Base-by-base conservation (phyloP, 1,140 invertebrate species). In the Halotydeus destructor region DNA sequence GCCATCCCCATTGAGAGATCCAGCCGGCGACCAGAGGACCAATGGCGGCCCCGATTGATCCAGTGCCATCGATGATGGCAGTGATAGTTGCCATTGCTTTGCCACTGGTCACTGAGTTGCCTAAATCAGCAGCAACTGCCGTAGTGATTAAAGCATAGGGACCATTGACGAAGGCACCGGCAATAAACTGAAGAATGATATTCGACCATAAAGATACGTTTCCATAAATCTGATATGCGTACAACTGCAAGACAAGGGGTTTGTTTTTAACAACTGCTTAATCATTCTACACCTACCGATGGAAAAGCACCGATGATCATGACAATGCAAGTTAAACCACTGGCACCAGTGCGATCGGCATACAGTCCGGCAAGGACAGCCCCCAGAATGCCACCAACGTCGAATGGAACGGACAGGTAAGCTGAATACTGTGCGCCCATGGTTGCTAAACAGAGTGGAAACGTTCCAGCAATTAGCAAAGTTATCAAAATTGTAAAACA, bases 111-210 rank as follows among this genome's bases (percentile, higher is more conserved):
- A 72, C 68, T 65, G 93, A 85, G 1, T 81, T 81, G 48, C 85
- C 88, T 1, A 94, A 62, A 57, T 94, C 86, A 9, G 88, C 82
- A 37, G 84, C 86, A 32, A 96, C 85, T 1, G 85, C 84, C 5
- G 89, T 94, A 11, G 88, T 94, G 54, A 96, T 94, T 16, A 96
- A 63, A 19, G 84, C 80, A 60, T 94, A 94, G 1, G 88, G 88
- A 2, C 85, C 88, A 61, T 94, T 94, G 0, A 94, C 85, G 28
- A 93, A 61, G 44, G 76, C 55, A 18, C 88, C 88, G 44, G 73
- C 71, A 11, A 78, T 34, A 21, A 88, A 55, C 42, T 93, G 65
- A 34, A 94, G 56, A 26, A 70, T 50, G 57, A 53, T 43, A 57
- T 76, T 83, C 1, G 70, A 51, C 2, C 51, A 53, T 14, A 76